A percentile compares a stretch with the other conserved stretches of the same genome.
Evolutionary conservation across 2,113 vertebrate species (phyloP).

Genomic region (Talpa occidentalis): DNA sequence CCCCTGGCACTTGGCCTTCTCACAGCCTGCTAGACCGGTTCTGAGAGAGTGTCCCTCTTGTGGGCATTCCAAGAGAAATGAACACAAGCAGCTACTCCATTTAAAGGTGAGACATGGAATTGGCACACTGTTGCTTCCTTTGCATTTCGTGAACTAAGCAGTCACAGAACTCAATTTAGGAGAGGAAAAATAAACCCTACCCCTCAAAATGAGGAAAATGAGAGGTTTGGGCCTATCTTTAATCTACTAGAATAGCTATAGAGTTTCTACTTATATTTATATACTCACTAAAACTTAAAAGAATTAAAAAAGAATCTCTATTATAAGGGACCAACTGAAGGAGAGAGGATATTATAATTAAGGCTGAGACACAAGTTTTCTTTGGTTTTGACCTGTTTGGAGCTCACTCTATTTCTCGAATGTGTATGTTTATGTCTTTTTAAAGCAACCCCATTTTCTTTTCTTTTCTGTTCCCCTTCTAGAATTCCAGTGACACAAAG

Average conservation of each 20-base stretch:
- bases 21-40: not conserved
- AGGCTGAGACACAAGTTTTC: not conserved
- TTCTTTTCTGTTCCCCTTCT: too few relatives aligned
- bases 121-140: not conserved
- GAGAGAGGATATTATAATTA: not conserved
- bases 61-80: not conserved
- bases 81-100: not conserved
- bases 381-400: not conserved
- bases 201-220: not conserved
- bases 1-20: too few relatives aligned
- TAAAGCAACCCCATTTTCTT: too few relatives aligned
- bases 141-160: not conserved
- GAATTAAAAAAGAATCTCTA: constrained; percentile 33
- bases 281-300: not conserved
- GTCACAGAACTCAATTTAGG: not conserved
- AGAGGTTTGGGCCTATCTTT: not conserved
- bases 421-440: not conserved
- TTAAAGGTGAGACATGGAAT: not conserved
- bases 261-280: not conserved
- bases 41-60: not conserved
- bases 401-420: not conserved
- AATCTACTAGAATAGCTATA: not conserved
- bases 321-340: not conserved
- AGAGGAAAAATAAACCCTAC: not conserved
- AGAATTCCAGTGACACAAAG: not conserved